A percentile compares a stretch with the other conserved stretches of the same genome.
Conservation (phyloP, 2,113 vertebrate species). For the Heterotis niloticus region DNA sequence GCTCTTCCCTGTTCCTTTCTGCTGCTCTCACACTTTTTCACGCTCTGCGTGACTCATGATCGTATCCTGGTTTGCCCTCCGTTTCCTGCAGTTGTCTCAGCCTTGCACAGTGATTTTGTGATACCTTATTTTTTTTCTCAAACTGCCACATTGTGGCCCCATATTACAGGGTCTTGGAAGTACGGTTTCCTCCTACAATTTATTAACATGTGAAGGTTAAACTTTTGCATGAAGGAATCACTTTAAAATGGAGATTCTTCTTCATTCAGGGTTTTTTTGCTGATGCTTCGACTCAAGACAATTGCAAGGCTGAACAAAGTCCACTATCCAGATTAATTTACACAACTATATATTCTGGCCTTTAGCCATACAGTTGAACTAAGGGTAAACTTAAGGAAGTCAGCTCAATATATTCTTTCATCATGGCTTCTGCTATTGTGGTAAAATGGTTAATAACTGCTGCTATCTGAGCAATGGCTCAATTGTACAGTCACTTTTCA, state of each 20-base stretch:
- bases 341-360: neutral
- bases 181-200: neutral
- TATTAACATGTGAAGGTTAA: neutral
- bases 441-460: neutral
- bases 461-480: neutral
- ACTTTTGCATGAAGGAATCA: neutral
- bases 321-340: neutral
- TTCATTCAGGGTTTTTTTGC: neutral
- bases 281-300: neutral
- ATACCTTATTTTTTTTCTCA: neutral
- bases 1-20: neutral
- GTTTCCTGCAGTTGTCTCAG: neutral
- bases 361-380: too few species aligned
- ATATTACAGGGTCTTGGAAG: too few species aligned
- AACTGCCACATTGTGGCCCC: neutral
- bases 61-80: constrained; percentile 3
- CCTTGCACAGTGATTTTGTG: neutral
- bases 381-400: too few species aligned
- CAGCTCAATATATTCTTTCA: neutral
- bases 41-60: neutral
- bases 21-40: neutral
- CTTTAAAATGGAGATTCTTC: neutral
- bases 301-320: too few species aligned
- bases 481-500: neutral
- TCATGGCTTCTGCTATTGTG: neutral